Conservation (phyloP, 2,797 vertebrate species). For the Phyllotis vaccarum region DNA sequence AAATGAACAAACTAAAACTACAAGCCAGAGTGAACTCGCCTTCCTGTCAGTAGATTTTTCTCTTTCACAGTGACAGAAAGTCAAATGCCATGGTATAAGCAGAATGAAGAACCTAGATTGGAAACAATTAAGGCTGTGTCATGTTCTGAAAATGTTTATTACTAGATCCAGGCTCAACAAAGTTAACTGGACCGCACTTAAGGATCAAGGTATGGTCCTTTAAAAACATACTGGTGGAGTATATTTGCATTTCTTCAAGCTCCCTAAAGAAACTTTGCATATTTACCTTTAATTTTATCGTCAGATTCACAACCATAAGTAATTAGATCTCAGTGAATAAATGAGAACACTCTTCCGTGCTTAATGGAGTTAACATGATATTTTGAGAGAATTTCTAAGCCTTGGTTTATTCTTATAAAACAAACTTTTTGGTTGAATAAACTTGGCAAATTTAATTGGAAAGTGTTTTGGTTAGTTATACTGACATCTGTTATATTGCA, state of each 20-base stretch:
- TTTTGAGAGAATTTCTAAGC: conserved; percentile 39
- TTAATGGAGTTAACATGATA: conserved; percentile 60
- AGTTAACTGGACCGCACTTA: neutral
- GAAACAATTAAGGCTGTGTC: neutral
- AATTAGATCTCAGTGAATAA: conserved; percentile 12
- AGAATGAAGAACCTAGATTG: neutral
- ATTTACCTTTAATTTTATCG: conserved; percentile 57
- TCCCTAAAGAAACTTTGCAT: conserved; percentile 33
- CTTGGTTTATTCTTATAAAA: conserved; percentile 59
- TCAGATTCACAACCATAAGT: conserved; percentile 25
- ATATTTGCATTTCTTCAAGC: conserved; percentile 29
- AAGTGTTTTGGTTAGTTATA: conserved; percentile 67
- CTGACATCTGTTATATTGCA: conserved; percentile 43
- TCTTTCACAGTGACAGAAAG: neutral
- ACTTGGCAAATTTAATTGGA: conserved; percentile 55
- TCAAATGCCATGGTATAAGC: neutral
- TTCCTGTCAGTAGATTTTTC: neutral
- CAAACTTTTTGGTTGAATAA: conserved; percentile 48
- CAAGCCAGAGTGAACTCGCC: neutral
- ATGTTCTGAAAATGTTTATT: neutral
- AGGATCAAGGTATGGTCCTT: neutral
- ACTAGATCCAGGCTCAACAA: neutral
- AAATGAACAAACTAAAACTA: neutral
- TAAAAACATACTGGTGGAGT: neutral
- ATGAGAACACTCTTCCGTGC: conserved; percentile 43